Percentiles rank a stretch among this genome's conserved stretches.
Conservation (phyloP, 2,113 vertebrate species). For the Cyanoliseus patagonus region DNA sequence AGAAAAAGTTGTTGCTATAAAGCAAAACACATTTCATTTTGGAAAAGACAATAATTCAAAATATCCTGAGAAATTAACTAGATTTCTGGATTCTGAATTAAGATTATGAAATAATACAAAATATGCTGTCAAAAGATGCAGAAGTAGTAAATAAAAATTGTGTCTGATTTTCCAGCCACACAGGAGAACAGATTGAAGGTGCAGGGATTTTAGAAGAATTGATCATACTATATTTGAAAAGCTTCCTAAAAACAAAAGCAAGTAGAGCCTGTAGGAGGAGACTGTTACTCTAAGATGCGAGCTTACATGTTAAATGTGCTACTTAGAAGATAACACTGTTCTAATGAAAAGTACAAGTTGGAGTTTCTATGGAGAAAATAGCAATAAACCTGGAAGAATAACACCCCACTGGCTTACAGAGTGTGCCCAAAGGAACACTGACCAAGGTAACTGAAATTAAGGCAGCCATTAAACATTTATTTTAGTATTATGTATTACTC, state of each 20-base stretch:
- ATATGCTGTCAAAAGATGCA: background rate
- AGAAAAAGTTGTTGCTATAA: background rate
- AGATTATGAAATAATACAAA: background rate
- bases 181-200: background rate
- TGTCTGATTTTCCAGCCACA: background rate
- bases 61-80: background rate
- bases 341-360: constrained; percentile 37
- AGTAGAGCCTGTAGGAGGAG: background rate
- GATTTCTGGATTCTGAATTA: background rate
- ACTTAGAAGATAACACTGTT: constrained; percentile 7
- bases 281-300: background rate
- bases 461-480: background rate
- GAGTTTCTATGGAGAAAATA: background rate
- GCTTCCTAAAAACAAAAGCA: background rate
- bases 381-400: background rate
- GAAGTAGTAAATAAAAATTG: background rate
- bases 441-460: constrained; percentile 38
- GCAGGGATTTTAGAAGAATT: background rate
- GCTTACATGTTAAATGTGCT: background rate
- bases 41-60: background rate
- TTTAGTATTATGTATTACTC: constrained; percentile 23
- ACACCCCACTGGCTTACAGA: background rate
- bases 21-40: background rate
- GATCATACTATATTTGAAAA: background rate
- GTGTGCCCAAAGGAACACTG: background rate